Conservation (phyloP, 2,113 vertebrate genomes). For the Nannospalax galili region DNA sequence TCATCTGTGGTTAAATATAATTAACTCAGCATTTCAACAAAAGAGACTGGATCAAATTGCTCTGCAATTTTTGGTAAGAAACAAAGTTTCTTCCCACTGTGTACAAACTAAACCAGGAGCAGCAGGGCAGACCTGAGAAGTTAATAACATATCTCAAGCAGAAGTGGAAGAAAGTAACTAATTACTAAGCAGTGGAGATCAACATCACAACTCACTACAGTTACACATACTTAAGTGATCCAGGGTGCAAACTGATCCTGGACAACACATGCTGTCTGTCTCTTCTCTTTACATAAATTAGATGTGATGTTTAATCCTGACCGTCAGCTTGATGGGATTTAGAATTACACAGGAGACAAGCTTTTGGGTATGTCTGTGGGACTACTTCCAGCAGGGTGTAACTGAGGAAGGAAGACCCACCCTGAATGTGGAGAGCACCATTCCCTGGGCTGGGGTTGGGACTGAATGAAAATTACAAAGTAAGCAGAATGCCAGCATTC, state of each 20-base stretch:
- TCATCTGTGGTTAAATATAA: constrained; percentile 80
- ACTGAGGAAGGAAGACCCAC: background rate
- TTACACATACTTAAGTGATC: background rate
- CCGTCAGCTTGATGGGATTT: background rate
- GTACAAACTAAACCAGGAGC: constrained; percentile 59
- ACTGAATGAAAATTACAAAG: background rate
- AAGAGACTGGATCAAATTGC: constrained; percentile 80
- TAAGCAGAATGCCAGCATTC: background rate
- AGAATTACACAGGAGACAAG: background rate
- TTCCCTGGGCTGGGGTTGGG: no score
- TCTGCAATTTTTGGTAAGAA: constrained; percentile 63
- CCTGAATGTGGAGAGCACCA: no score
- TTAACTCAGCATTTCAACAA: constrained; percentile 83
- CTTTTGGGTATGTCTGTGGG: no score
- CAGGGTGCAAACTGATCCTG: background rate
- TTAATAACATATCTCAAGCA: constrained; percentile 55
- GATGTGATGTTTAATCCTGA: background rate
- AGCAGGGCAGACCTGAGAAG: constrained; percentile 71
- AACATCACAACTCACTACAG: background rate
- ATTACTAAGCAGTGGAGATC: constrained; percentile 31
- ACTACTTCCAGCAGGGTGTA: background rate
- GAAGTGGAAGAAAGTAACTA: background rate
- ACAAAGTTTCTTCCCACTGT: constrained; percentile 72
- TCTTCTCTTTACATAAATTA: background rate
- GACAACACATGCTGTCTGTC: accelerated